Conservation (phyloP, 1,140 invertebrate genomes). For the Aphelinus atriplicis region DNA sequence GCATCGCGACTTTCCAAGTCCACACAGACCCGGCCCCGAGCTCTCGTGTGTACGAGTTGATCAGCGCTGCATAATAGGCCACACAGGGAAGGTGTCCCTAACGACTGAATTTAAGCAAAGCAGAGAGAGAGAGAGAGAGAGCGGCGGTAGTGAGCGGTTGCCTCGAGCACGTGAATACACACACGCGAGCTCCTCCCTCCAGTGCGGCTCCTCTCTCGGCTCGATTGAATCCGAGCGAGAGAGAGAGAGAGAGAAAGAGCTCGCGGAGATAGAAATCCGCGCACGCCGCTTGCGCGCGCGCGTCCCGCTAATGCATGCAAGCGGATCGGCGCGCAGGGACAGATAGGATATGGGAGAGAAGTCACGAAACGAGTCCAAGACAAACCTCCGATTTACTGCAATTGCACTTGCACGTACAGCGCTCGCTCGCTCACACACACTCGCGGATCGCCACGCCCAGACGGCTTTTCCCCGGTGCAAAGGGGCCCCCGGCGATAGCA, state of each 20-base stretch:
- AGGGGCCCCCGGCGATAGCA: no score
- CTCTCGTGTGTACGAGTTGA: no score
- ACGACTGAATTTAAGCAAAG: conserved; percentile 24
- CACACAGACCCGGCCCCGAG: no score
- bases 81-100: conserved; percentile 4
- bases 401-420: conserved; percentile 27
- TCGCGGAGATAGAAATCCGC: no score
- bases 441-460: conserved; percentile 32
- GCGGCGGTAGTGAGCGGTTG: no score
- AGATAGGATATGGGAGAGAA: background rate
- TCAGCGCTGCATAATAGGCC: conserved; percentile 9
- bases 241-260: background rate
- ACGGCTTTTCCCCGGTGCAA: no score
- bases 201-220: no score
- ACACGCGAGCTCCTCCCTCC: background rate
- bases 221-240: background rate
- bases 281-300: no score
- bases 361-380: conserved; percentile 37
- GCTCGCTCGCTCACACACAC: background rate
- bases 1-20: no score
- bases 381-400: conserved; percentile 42
- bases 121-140: background rate
- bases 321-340: conserved; percentile 17
- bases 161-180: background rate
- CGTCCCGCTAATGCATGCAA: conserved; percentile 26